These are phyloP conservation scores for Ptilorrhoa leucosticta DNA, from an alignment of 2,113 vertebrate species.

Conservation along the genomic window DNA sequence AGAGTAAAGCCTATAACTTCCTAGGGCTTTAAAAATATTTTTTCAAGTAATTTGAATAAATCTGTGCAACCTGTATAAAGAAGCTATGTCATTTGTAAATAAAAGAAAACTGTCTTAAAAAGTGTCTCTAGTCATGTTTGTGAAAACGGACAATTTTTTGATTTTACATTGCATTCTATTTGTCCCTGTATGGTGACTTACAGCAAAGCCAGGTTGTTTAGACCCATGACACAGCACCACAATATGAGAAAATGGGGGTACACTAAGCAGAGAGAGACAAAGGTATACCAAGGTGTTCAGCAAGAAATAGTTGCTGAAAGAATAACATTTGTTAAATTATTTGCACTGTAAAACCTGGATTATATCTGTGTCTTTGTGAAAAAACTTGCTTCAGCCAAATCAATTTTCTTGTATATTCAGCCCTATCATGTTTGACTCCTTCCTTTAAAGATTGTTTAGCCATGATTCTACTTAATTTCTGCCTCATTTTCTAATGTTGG, in stretches of 20 bases:
- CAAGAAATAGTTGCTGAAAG: neutral
- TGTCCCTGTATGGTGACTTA: neutral
- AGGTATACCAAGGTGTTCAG: neutral
- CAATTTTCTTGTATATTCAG: neutral
- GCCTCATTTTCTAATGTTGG: neutral
- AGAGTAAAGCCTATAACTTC: neutral
- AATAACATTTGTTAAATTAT: neutral
- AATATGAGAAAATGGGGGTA: neutral
- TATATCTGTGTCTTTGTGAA: neutral
- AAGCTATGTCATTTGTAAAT: neutral
- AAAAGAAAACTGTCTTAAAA: neutral
- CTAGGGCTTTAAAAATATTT: neutral
- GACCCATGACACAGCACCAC: neutral
- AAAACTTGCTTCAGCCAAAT: neutral
- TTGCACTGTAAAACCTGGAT: neutral
- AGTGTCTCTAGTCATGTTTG: neutral
- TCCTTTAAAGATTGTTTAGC: neutral
- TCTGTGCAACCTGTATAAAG: neutral
- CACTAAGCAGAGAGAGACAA: neutral
- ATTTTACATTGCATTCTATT: neutral
- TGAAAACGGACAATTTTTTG: accelerated
- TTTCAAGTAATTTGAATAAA: neutral
- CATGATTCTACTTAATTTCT: neutral
- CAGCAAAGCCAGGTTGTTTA: neutral
- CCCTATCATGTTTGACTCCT: neutral